phyloP scores from a whole-genome alignment of 1,140 invertebrate genomes.

The Hycleus phaleratus region DNA sequence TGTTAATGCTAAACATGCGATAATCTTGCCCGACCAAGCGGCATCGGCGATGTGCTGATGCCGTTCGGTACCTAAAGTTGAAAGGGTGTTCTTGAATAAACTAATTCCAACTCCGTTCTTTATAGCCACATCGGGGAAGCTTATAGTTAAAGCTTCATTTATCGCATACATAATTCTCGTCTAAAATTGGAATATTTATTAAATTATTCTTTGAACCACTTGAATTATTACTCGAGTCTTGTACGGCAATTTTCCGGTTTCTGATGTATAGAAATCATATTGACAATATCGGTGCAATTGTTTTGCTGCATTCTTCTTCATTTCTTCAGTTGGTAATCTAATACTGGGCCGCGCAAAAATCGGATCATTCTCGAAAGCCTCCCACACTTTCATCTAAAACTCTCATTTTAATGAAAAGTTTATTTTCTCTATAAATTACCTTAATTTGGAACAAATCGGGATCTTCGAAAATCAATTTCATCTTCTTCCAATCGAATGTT shows the following conservation, averaged over 20 bases:
- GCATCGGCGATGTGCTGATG: constrained; percentile 65
- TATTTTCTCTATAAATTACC: constrained; percentile 42
- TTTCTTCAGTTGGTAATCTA: constrained; percentile 63
- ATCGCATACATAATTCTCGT: constrained; percentile 61
- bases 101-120: constrained; percentile 60
- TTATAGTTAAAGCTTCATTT: constrained; percentile 58
- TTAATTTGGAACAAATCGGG: constrained; percentile 65
- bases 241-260: constrained; percentile 52
- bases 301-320: constrained; percentile 53
- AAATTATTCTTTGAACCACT: constrained; percentile 7
- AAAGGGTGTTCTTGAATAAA: constrained; percentile 59
- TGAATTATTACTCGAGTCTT: constrained; percentile 50
- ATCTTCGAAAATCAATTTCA: constrained; percentile 65
- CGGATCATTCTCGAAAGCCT: constrained; percentile 71
- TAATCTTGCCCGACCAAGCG: constrained; percentile 49
- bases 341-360: constrained; percentile 57
- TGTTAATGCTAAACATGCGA: constrained; percentile 44
- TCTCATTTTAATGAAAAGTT: background rate
- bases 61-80: constrained; percentile 67
- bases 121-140: constrained; percentile 59
- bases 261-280: constrained; percentile 45
- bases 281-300: constrained; percentile 48
- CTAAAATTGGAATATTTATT: constrained; percentile 34
- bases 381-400: constrained; percentile 70
- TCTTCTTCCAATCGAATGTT: constrained; percentile 71